Evolutionary conservation across 1,140 invertebrate genomes (phyloP).

Genomic region (Drosophila bocqueti): DNA sequence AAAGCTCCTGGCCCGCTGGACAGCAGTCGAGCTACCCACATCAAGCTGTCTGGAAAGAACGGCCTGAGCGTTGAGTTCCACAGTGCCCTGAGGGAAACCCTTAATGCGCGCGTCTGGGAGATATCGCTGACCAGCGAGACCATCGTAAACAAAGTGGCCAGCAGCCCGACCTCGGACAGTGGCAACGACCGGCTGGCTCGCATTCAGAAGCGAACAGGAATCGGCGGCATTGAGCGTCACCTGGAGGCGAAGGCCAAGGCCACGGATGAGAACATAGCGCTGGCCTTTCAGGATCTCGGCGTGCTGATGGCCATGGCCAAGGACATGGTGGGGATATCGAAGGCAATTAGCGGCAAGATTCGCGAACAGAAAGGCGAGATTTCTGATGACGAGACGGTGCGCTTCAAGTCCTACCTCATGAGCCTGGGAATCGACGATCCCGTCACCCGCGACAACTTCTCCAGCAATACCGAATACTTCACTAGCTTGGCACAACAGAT

Average conservation of each 20-base stretch:
- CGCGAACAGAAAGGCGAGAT: constrained; percentile 97
- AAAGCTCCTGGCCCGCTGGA: constrained; percentile 91
- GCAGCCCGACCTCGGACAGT: constrained; percentile 58
- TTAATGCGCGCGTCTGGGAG: constrained; percentile 89
- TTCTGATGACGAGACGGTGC: constrained; percentile 98
- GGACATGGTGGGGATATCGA: constrained; percentile 97
- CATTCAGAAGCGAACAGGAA: constrained; percentile 91
- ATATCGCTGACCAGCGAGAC: constrained; percentile 61
- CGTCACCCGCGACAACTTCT: constrained; percentile 95
- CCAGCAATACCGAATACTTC: constrained; percentile 95
- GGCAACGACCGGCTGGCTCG: constrained; percentile 79
- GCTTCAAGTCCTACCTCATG: constrained; percentile 97
- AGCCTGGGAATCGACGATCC: constrained; percentile 99
- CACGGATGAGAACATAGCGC: constrained; percentile 95
- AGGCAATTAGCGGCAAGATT: constrained; percentile 97
- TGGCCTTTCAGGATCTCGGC: constrained; percentile 97
- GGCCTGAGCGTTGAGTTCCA: constrained; percentile 91
- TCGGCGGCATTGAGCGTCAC: constrained; percentile 97
- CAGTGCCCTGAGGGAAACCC: constrained; percentile 87
- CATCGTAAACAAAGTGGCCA: constrained; percentile 15
- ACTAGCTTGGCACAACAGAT: constrained; percentile 95
- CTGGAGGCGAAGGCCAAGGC: constrained; percentile 95
- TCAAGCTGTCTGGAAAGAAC: constrained; percentile 96
- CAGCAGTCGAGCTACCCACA: constrained; percentile 89
- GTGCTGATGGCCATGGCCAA: constrained; percentile 97